Base-by-base conservation (phyloP, 2,797 vertebrate species). In the Silurus lanzhouensis region DNA sequence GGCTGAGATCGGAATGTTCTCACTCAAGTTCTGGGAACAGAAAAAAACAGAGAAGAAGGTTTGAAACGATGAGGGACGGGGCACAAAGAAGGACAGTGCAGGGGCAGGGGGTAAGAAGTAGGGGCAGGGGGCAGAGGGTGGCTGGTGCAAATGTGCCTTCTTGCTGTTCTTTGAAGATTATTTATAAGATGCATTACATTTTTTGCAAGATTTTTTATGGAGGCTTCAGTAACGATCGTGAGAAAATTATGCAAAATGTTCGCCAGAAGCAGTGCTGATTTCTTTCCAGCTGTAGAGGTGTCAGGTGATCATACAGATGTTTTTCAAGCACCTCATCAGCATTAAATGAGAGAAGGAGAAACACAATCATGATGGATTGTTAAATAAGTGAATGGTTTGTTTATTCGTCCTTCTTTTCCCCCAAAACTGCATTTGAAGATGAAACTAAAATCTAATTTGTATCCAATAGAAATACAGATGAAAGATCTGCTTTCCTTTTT, bases 1-100 rank as follows among this genome's bases (percentile, higher is more conserved):
- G 27, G 19, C 82, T 46, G 64, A 72, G 72, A 83, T 81, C 71
- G 4, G 81, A 84, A 84, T 84, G 83, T 84, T 76, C 83, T 15
- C 46, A 64, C 5, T 38, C 19, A 15, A 60, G 83, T 76, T 84
- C 15, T 27, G 31, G 20, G 31, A 46, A 77, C 15, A 52, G 52
- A 60, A 46, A 61, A 38, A 66, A 27, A 57, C 22, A 27, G n/a
- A 15, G 3, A 6, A 78, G 52, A 8, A 19, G 4, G 38, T 2
- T 13, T 27, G 10, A 15, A 6, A 20, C 3, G 19, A 77, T 31
- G 48, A 64, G 44, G 25, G 12, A n/a, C 9, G 0, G 1, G 4
- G 52, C 4, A 5, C 6, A 52, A 22, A 20, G 25, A 67, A 27
- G 52, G 79, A 55, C 63, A 6, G 20, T 38, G 25, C 55, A 60